A percentile compares a stretch with the other conserved stretches of the same genome.
Conservation (phyloP, 1,140 invertebrate species). For the Bombus balteatus region DNA sequence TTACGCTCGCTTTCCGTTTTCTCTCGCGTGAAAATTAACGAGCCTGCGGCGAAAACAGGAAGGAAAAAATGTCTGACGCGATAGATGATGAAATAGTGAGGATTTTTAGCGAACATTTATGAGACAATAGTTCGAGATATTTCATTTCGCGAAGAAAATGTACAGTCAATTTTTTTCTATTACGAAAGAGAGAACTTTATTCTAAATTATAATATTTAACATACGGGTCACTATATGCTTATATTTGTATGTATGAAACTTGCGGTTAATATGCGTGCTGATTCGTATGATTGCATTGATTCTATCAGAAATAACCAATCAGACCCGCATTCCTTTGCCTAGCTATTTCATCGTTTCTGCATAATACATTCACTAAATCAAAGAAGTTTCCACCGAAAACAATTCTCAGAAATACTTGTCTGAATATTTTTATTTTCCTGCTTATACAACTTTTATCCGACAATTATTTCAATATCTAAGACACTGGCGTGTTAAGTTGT, state of each 20-base stretch:
- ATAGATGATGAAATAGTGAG: background rate
- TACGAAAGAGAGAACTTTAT: too few relatives aligned
- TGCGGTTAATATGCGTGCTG: too few relatives aligned
- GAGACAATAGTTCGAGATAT: background rate
- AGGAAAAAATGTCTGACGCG: background rate
- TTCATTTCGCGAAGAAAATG: background rate
- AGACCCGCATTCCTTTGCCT: too few relatives aligned
- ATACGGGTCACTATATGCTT: too few relatives aligned
- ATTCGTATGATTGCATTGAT: too few relatives aligned
- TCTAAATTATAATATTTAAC: too few relatives aligned
- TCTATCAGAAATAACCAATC: too few relatives aligned
- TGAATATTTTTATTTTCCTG: background rate
- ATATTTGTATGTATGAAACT: too few relatives aligned
- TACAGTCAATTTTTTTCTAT: background rate
- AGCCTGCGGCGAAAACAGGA: background rate
- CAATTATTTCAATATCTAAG: background rate
- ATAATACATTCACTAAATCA: too few relatives aligned
- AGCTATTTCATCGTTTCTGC: too few relatives aligned
- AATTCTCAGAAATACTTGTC: background rate
- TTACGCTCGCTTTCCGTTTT: background rate
- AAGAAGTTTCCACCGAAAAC: background rate
- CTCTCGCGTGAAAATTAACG: slow-evolving; percentile 2
- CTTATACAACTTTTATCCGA: background rate
- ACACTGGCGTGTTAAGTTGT: background rate
- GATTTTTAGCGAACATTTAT: background rate